Evolutionary conservation across 2,113 vertebrate genomes (phyloP).

Genomic region (Sylvicapra grimmia): DNA sequence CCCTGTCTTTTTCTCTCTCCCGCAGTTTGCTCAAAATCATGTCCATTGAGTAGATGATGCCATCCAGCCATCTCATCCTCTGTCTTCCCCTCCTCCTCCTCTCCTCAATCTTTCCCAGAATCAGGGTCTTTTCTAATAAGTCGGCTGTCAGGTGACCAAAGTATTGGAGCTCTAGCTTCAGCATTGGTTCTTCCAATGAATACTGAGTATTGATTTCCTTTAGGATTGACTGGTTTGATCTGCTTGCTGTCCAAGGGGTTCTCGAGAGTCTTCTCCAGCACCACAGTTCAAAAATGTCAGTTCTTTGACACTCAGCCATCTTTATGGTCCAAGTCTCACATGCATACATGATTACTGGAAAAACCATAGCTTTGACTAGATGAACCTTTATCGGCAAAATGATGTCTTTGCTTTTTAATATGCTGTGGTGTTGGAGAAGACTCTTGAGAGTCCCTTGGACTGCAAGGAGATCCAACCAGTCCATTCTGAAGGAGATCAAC

Average conservation of each 20-base stretch:
- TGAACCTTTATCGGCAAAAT: not conserved
- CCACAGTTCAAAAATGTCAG: not conserved
- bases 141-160: not conserved
- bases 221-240: not conserved
- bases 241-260: not conserved
- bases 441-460: too few species aligned
- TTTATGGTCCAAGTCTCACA: not conserved
- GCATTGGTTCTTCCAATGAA: not conserved
- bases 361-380: not conserved
- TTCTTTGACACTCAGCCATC: not conserved
- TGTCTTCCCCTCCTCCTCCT: not conserved
- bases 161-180: not conserved
- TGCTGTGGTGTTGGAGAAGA: not conserved
- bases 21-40: not conserved
- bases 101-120: not conserved
- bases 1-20: not conserved
- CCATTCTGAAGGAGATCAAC: too few species aligned
- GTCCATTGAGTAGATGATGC: not conserved
- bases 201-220: not conserved
- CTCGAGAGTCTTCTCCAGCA: not conserved
- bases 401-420: not conserved
- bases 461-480: too few species aligned
- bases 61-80: not conserved
- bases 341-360: not conserved
- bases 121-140: not conserved